Conservation (phyloP, 2,797 vertebrate species). For the Alexandromys oeconomus region DNA sequence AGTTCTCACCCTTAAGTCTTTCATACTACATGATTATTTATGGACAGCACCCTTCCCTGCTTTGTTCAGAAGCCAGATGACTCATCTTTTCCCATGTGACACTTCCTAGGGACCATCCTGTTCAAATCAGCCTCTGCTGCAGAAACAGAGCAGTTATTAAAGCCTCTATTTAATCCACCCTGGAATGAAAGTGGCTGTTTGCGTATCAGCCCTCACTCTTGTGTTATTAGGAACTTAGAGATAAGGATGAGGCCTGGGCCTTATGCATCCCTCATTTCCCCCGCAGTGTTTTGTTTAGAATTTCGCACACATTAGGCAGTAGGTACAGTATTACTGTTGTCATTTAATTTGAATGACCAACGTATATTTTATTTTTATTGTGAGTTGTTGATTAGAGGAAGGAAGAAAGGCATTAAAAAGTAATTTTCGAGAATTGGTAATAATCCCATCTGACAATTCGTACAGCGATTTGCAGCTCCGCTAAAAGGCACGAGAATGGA, state of each 20-base stretch:
- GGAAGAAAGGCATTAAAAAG: slow-evolving; percentile 67
- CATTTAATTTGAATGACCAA: slow-evolving; percentile 66
- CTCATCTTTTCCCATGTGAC: neutral
- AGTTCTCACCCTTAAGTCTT: neutral
- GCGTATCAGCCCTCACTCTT: neutral
- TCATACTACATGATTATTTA: neutral
- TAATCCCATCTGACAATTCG: slow-evolving; percentile 67
- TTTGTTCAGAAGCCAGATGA: neutral
- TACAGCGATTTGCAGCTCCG: slow-evolving; percentile 50
- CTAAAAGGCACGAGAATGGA: neutral
- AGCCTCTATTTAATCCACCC: neutral
- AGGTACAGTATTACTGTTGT: slow-evolving; percentile 10
- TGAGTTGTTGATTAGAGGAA: slow-evolving; percentile 73
- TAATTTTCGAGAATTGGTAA: slow-evolving; percentile 75
- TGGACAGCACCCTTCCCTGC: neutral
- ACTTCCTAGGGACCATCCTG: neutral
- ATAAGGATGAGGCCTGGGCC: neutral
- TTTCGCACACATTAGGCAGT: neutral
- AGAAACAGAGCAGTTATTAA: neutral
- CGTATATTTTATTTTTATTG: slow-evolving; percentile 74
- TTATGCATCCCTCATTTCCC: neutral
- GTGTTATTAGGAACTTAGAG: neutral
- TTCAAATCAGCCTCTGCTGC: neutral
- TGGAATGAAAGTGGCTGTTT: neutral
- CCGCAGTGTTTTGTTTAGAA: neutral